These are phyloP conservation scores for Aphis gossypii DNA, from an alignment of 1,140 invertebrate genomes.

Conservation along the genomic window DNA sequence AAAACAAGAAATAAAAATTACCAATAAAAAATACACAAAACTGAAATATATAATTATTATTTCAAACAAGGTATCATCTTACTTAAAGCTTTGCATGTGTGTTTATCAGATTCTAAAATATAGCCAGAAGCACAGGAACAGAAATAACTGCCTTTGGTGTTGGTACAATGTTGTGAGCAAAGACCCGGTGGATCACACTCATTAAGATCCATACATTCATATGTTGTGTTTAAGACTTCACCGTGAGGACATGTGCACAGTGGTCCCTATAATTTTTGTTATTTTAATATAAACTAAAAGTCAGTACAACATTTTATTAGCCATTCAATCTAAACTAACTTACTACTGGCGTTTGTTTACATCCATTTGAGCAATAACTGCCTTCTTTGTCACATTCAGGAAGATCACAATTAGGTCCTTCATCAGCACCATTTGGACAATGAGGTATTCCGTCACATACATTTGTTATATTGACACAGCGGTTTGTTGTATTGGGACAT, in stretches of 20 bases:
- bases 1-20: conserved; percentile 38
- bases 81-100: conserved; percentile 89
- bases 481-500: conserved; percentile 80
- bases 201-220: conserved; percentile 82
- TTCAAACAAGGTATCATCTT: conserved; percentile 62
- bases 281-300: background rate
- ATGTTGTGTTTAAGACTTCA: conserved; percentile 72
- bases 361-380: conserved; percentile 84
- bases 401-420: conserved; percentile 85
- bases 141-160: conserved; percentile 85
- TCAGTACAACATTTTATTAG: conserved; percentile 14
- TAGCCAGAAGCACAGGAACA: conserved; percentile 88
- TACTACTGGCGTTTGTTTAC: conserved; percentile 87
- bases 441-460: conserved; percentile 87
- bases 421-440: conserved; percentile 91
- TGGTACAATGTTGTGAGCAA: conserved; percentile 90
- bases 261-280: conserved; percentile 69
- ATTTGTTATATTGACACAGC: conserved; percentile 79
- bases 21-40: background rate
- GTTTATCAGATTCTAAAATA: conserved; percentile 79
- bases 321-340: conserved; percentile 61
- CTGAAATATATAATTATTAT: background rate
- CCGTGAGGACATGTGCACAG: conserved; percentile 85
- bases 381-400: conserved; percentile 75
- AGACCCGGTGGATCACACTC: conserved; percentile 88